These are phyloP conservation scores for Cylloceria caligata DNA, from an alignment of 2,888 invertebrate genomes.

Conservation along the genomic window DNA sequence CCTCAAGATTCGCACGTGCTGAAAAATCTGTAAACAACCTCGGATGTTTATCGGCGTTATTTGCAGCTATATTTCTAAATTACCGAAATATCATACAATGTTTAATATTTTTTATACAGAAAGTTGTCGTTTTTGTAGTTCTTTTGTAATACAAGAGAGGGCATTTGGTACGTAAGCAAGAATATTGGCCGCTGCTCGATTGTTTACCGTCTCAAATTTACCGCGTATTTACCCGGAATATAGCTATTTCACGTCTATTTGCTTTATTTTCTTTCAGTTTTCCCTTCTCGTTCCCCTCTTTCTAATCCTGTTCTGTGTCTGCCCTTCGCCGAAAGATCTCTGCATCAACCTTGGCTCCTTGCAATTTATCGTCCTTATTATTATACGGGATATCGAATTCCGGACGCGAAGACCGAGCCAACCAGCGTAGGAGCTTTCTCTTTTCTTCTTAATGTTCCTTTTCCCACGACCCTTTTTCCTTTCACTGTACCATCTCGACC, in stretches of 20 bases:
- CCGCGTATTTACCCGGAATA: too few species aligned
- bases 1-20: too few species aligned
- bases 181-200: background rate
- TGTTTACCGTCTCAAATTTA: too few species aligned
- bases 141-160: background rate
- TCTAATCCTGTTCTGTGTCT: constrained; percentile 2
- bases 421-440: background rate
- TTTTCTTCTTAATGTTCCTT: background rate
- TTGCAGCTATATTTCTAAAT: too few species aligned
- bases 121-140: too few species aligned
- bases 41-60: too few species aligned
- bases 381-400: constrained; percentile 55
- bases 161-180: background rate
- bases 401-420: constrained; percentile 32
- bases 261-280: background rate
- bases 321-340: constrained; percentile 21
- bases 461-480: background rate
- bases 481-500: background rate
- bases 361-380: constrained; percentile 68
- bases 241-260: background rate
- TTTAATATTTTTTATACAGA: too few species aligned
- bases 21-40: too few species aligned
- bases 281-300: background rate
- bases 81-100: too few species aligned
- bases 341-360: background rate